Evolutionary conservation across 2,113 vertebrate species (phyloP).

Genomic region (Neogale vison): DNA sequence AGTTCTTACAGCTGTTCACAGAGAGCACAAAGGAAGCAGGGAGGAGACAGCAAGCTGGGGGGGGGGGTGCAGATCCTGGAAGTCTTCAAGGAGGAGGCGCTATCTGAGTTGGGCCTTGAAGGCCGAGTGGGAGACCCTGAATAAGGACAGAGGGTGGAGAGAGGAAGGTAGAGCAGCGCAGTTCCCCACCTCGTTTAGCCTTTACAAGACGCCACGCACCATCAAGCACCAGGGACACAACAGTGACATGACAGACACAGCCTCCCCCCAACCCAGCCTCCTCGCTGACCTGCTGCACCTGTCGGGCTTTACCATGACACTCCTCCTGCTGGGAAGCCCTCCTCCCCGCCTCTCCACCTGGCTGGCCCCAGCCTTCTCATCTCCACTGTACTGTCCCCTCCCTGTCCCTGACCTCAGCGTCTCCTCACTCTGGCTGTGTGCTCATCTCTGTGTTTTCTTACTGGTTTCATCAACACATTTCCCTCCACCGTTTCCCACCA

Average conservation of each 20-base stretch:
- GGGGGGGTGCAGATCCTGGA: not conserved
- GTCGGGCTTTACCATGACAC: rapidly evolving
- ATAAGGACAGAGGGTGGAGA: not conserved
- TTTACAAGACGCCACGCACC: not conserved
- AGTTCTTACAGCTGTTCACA: not conserved
- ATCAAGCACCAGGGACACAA: too few species aligned
- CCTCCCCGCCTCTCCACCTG: not conserved
- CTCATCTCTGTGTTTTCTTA: not conserved
- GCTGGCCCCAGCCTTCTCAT: not conserved
- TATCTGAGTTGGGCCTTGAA: not conserved
- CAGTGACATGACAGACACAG: not conserved
- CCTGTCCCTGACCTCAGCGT: too few species aligned
- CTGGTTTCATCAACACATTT: not conserved
- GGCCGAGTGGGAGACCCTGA: not conserved
- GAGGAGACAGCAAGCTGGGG: not conserved
- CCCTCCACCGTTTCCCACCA: not conserved
- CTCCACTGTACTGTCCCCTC: not conserved
- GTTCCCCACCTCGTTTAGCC: not conserved
- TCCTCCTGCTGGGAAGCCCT: not conserved
- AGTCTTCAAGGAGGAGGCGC: not conserved
- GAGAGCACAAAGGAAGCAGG: not conserved
- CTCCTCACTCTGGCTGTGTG: not conserved
- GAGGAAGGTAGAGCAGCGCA: not conserved
- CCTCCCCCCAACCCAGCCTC: not conserved
- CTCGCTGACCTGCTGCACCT: rapidly evolving